phyloP scores from a whole-genome alignment of 2,888 invertebrate genomes.

The Ceriagrion tenellum region DNA sequence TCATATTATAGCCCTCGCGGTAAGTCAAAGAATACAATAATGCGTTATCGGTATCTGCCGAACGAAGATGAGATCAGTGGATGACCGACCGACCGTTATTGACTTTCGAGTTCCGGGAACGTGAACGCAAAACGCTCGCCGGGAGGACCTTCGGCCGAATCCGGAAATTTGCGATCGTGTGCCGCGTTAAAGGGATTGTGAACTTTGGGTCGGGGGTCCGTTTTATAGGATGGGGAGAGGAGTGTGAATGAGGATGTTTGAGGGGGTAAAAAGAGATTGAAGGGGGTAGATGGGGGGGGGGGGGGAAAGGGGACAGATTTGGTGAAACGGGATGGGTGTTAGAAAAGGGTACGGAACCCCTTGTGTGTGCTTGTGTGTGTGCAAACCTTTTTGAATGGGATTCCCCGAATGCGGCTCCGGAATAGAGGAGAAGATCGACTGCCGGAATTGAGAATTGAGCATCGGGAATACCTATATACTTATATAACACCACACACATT shows the following conservation, averaged over 20 bases:
- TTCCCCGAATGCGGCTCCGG: neutral
- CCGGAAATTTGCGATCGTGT: neutral
- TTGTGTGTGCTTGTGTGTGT: constrained; percentile 14
- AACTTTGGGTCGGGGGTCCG: too few relatives aligned
- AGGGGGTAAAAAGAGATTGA: neutral
- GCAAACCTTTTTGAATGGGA: constrained; percentile 26
- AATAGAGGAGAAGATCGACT: constrained; percentile 13
- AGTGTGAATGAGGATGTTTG: neutral
- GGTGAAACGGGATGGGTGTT: too few relatives aligned
- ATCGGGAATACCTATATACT: neutral
- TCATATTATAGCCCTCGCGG: too few relatives aligned
- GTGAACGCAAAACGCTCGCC: neutral
- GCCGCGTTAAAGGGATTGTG: neutral
- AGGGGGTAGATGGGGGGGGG: neutral
- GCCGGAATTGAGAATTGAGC: constrained; percentile 10
- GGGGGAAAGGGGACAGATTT: too few relatives aligned
- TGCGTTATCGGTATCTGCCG: neutral
- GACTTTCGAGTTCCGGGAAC: neutral
- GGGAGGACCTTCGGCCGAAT: neutral
- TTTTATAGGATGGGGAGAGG: too few relatives aligned
- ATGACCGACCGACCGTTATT: too few relatives aligned
- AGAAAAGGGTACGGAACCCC: neutral
- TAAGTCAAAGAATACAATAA: too few relatives aligned
- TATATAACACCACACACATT: too few relatives aligned
- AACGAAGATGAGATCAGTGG: neutral